Conservation (phyloP, 2,797 vertebrate species). For the Botia almorhae region DNA sequence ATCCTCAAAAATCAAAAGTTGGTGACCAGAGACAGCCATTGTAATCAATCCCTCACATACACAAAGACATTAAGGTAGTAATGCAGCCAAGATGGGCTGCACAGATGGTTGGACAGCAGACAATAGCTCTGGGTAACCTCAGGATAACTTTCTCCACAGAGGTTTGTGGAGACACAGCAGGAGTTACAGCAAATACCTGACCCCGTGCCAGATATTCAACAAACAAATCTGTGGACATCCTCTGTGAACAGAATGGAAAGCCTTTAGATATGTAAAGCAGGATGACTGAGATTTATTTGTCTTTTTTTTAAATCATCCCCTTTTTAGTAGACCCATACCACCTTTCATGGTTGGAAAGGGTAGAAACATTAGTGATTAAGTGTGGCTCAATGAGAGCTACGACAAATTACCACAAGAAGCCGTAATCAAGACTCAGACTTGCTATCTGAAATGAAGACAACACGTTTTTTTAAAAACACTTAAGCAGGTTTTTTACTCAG, state of each 20-base stretch:
- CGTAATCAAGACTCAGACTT: neutral
- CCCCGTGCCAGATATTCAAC: conserved; percentile 7
- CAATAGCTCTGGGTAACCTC: conserved; percentile 10
- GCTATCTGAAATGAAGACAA: conserved; percentile 5
- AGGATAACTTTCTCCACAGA: conserved; percentile 16
- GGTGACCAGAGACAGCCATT: neutral
- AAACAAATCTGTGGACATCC: conserved; percentile 9
- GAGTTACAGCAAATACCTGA: conserved; percentile 16
- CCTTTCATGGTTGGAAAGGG: neutral
- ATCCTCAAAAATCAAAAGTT: neutral
- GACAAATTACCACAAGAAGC: neutral
- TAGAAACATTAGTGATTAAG: neutral
- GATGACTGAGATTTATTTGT: neutral
- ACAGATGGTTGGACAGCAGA: conserved; percentile 4
- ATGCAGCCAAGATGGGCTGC: neutral
- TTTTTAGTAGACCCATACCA: too few species aligned
- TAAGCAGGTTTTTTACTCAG: conserved; percentile 14
- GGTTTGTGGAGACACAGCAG: conserved; percentile 27
- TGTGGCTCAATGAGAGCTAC: neutral
- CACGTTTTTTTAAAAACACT: neutral
- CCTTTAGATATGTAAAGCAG: conserved; percentile 3
- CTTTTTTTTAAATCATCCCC: too few species aligned
- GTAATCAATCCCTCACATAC: neutral
- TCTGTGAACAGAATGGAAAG: neutral
- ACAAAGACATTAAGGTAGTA: neutral